Conservation (phyloP, 2,113 vertebrate species). For the Otocyon megalotis region DNA sequence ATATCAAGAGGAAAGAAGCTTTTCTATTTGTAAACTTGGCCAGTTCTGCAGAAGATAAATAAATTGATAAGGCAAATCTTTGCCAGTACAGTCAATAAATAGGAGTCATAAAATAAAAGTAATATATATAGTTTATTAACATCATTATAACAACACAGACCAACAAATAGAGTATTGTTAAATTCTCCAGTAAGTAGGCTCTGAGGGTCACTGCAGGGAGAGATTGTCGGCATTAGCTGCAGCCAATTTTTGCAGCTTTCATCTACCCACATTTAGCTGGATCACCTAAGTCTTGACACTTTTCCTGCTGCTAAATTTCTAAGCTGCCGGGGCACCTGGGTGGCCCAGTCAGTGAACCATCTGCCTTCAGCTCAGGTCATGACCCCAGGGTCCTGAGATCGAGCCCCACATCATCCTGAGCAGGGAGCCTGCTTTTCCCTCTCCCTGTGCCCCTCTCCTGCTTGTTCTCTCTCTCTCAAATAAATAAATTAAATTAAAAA, state of each 20-base stretch:
- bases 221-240: background rate
- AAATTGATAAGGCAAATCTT: background rate
- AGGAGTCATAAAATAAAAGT: background rate
- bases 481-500: no score
- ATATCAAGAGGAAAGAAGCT: conserved; percentile 41
- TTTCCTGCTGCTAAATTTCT: conserved; percentile 17
- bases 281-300: background rate
- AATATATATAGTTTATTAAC: background rate
- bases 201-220: background rate
- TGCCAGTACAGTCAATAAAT: conserved; percentile 1
- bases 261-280: background rate
- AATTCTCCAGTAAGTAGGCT: background rate
- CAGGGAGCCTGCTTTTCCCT: no score
- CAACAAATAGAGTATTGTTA: background rate
- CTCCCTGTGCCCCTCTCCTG: no score
- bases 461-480: no score
- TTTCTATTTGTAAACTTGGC: conserved; percentile 47
- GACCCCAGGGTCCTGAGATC: no score
- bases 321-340: background rate
- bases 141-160: background rate
- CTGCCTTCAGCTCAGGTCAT: no score
- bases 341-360: no score
- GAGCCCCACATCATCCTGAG: no score
- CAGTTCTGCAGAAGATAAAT: conserved; percentile 39
- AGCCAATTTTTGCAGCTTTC: background rate